A percentile compares a stretch with the other conserved stretches of the same genome.
These are phyloP conservation scores for Drosophila atripex DNA, from an alignment of 2,888 invertebrate genomes.

Conservation along the genomic window DNA sequence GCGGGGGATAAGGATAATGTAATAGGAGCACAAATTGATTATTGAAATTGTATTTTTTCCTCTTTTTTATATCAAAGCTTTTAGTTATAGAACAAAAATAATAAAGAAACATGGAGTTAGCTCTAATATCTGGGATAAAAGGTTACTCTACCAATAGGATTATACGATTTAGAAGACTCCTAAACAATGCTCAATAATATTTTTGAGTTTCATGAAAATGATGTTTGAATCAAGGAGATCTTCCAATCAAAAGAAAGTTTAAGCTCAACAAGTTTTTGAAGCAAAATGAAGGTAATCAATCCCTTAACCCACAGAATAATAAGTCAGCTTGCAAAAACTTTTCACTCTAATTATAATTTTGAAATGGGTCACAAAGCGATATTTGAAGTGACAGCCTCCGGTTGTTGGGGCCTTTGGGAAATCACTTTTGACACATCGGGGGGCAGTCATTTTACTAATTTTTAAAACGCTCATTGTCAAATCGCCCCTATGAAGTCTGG, in stretches of 20 bases:
- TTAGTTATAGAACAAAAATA: neutral
- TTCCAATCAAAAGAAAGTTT: too few species aligned
- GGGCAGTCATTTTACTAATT: neutral
- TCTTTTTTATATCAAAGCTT: neutral
- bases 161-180: too few species aligned
- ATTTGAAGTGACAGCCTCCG: slow-evolving; percentile 16
- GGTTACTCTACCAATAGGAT: neutral
- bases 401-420: slow-evolving; percentile 13
- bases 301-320: neutral
- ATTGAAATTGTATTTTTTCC: neutral
- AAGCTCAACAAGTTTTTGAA: too few species aligned
- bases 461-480: neutral
- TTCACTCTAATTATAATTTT: slow-evolving; percentile 14
- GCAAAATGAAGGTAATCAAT: neutral
- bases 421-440: slow-evolving; percentile 21
- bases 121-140: neutral
- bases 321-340: neutral
- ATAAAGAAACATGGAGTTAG: neutral
- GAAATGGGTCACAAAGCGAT: slow-evolving; percentile 14
- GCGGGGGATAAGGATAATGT: slow-evolving; percentile 18
- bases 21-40: slow-evolving; percentile 15
- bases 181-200: too few species aligned
- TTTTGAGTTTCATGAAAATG: too few species aligned
- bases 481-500: slow-evolving; percentile 5
- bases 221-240: too few species aligned